Conservation (phyloP, 2,888 invertebrate genomes). For the Drosophila kambysellisi region DNA sequence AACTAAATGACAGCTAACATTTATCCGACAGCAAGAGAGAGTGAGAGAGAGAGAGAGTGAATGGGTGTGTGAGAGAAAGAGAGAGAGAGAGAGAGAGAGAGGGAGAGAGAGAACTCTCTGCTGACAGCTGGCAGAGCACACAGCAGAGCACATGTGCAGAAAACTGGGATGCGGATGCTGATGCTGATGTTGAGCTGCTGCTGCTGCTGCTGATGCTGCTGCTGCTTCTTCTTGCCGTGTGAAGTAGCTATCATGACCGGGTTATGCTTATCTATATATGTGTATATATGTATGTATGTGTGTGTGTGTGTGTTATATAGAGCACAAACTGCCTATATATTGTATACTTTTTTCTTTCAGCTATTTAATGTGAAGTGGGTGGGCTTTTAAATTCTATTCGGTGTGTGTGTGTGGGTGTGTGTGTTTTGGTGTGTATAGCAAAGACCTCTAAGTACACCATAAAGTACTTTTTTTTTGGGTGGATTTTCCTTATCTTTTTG, state of each 20-base stretch:
- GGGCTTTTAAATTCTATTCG: conserved; percentile 4
- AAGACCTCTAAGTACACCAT: conserved; percentile 42
- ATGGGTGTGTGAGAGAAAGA: conserved; percentile 8
- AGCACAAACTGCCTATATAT: conserved; percentile 41
- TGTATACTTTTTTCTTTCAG: conserved; percentile 25
- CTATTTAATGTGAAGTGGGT: conserved; percentile 32
- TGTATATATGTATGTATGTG: conserved; percentile 25
- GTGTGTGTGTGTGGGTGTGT: conserved; percentile 19
- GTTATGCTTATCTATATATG: conserved; percentile 60
- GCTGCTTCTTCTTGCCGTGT: conserved; percentile 25
- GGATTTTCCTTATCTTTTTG: neutral
- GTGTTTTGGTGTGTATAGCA: conserved; percentile 9
- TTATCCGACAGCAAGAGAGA: conserved; percentile 60
- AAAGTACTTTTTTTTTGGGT: conserved; percentile 9
- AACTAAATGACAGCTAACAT: conserved; percentile 43
- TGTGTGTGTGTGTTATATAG: conserved; percentile 57
- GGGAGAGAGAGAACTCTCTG: conserved; percentile 15
- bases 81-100: conserved; percentile 9
- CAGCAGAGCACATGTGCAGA: conserved; percentile 47
- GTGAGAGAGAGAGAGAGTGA: neutral
- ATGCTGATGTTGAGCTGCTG: conserved; percentile 48
- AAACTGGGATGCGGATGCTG: conserved; percentile 47
- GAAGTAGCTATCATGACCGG: conserved; percentile 63
- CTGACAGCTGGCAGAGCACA: conserved; percentile 23
- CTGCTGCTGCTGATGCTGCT: conserved; percentile 38